Evolutionary conservation across 1,140 invertebrate species (phyloP), one percentile per base, ranked within the genome.

Genomic region (Euura saliciscinereae): DNA sequence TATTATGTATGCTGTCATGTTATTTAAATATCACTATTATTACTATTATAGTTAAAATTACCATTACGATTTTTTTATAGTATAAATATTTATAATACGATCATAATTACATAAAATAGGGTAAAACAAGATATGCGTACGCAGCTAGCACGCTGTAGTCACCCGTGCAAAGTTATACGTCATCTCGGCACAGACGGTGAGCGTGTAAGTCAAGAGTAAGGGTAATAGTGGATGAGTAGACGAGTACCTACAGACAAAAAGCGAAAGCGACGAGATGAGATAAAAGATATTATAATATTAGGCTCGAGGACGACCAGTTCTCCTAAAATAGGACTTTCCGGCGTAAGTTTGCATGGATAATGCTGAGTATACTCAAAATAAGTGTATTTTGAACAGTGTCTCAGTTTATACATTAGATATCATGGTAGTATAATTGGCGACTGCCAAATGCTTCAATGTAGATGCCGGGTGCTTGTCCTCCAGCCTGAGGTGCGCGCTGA

Each of bases 221-320:
- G 10, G 13, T 59, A 59, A 59, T 8, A 59, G 51, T 59, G 51
- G 10, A 59, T 4, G 51, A 59, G 51, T 5, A 59, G 51, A 4
- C 3, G 51, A 59, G 51, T 11, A 59, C 8, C 13, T 8, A 59
- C 3, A n/a, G 10, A 59, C 10, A 59, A 59, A 0, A 6, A 59
- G 13, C 10, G 13, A 59, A 59, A n/a, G 8, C 0, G 66, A 77
- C 73, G 73, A 46, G 68, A 69, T 10, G 45, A 45, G 66, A 71
- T 67, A 51, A 75, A 44, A 80, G 73, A 70, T 75, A 28, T 28
- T 28, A 78, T 80, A 86, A 84, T 85, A 86, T 87, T 86, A 84
- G 86, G 83, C 86, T 87, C 84, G 82, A 86, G 86, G 86, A 88
- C 80, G 85, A 88, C 78, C 83, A 79, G 74, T 78, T 59, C 13